These are phyloP conservation scores for Xylocopa sonorina DNA, from an alignment of 1,140 invertebrate species.

Conservation along the genomic window DNA sequence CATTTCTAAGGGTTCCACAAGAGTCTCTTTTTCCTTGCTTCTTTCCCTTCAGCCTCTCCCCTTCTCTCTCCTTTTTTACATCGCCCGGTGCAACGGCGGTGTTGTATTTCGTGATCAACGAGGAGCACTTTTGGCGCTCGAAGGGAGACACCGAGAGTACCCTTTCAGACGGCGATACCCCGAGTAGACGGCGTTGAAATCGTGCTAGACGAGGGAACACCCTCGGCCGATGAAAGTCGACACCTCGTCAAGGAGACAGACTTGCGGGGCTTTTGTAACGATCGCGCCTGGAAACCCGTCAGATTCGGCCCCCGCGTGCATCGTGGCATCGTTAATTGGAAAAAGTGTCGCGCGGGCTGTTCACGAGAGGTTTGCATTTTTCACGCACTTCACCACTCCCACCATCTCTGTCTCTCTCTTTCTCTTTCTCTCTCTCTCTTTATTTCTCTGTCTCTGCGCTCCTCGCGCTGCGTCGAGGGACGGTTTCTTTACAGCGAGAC, in stretches of 20 bases:
- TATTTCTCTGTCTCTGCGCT: too few species aligned
- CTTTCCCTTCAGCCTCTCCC: too few species aligned
- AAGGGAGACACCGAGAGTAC: constrained; percentile 49
- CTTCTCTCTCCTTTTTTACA: neutral
- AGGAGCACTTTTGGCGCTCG: constrained; percentile 55
- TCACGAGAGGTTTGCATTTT: neutral
- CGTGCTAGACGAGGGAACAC: constrained; percentile 41
- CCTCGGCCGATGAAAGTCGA: constrained; percentile 53
- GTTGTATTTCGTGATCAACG: constrained; percentile 63
- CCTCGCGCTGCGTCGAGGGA: too few species aligned
- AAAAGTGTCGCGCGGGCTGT: neutral
- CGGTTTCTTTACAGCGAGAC: neutral
- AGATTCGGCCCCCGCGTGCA: constrained; percentile 25
- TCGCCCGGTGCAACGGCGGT: constrained; percentile 28
- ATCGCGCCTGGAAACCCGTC: constrained; percentile 31
- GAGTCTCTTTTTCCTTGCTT: constrained; percentile 36
- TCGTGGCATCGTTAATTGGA: constrained; percentile 16
- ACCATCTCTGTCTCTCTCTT: too few species aligned
- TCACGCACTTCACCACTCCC: neutral
- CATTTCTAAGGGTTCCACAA: constrained; percentile 44
- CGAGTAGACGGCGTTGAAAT: constrained; percentile 19
- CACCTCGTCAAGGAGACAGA: constrained; percentile 48
- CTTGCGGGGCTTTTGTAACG: constrained; percentile 57
- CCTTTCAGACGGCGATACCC: constrained; percentile 35
- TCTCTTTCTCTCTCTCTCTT: too few species aligned